phyloP scores from a whole-genome alignment of 2,888 invertebrate species.

The Drosophila algonquin region DNA sequence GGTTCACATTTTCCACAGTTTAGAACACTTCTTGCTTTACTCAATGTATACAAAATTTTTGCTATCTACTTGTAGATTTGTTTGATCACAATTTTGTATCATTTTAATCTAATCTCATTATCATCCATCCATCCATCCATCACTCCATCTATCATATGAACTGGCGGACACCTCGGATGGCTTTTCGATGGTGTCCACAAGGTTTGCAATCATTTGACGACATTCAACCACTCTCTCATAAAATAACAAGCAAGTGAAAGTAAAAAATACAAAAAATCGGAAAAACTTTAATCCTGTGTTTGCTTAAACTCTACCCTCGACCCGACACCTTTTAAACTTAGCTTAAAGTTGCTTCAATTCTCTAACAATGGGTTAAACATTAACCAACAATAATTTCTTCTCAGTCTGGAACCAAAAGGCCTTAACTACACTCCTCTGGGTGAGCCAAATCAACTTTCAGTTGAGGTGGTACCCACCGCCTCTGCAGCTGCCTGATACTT shows the following conservation, averaged over 20 bases:
- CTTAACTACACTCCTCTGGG: neutral
- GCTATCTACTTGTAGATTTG: conserved; percentile 67
- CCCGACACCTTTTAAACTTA: neutral
- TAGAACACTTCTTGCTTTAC: conserved; percentile 30
- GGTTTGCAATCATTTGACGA: conserved; percentile 41
- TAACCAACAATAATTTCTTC: conserved; percentile 51
- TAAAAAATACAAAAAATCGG: conserved; percentile 62
- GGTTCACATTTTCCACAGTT: conserved; percentile 34
- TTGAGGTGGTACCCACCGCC: neutral
- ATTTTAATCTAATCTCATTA: conserved; percentile 44
- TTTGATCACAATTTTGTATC: conserved; percentile 56
- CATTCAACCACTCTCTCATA: conserved; percentile 59
- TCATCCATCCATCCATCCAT: conserved; percentile 47
- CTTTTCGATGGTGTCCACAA: conserved; percentile 5
- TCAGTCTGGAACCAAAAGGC: conserved; percentile 1
- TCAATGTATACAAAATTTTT: conserved; percentile 47
- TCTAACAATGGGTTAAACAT: conserved; percentile 60
- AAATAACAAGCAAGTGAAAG: conserved; percentile 77
- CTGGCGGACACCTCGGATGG: neutral
- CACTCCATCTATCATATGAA: conserved; percentile 52
- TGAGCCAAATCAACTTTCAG: neutral
- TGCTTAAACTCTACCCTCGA: neutral
- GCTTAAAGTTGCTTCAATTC: conserved; percentile 25
- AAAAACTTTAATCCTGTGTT: conserved; percentile 9
- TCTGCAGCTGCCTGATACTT: conserved; percentile 58